Percentiles rank a stretch among this genome's conserved stretches.
phyloP scores from a whole-genome alignment of 2,113 vertebrate species.

The Aramus guarauna region DNA sequence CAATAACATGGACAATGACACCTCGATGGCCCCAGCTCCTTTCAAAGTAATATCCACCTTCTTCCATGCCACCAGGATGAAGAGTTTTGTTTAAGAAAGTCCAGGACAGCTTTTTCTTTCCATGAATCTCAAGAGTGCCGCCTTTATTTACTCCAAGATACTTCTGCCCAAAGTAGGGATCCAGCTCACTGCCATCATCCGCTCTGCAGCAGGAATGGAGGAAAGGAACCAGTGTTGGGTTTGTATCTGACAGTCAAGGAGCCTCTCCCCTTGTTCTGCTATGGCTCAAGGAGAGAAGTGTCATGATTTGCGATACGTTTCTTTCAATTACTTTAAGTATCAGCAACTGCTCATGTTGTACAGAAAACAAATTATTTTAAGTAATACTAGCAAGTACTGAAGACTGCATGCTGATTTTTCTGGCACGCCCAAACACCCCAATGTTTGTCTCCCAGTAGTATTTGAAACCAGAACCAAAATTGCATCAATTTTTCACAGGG shows the following conservation, averaged over 20 bases:
- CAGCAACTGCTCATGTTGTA: not conserved
- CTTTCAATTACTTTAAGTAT: not conserved
- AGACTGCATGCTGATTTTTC: not conserved
- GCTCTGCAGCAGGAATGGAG: conserved; percentile 68
- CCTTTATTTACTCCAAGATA: conserved; percentile 87
- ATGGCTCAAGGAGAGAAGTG: not conserved
- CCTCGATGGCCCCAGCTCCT: conserved; percentile 94
- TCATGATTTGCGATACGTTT: not conserved
- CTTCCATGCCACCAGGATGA: conserved; percentile 82
- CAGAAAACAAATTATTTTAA: not conserved
- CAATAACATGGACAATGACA: conserved; percentile 88
- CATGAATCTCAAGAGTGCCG: conserved; percentile 89
- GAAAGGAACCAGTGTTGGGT: not conserved
- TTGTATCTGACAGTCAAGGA: not conserved
- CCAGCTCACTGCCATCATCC: conserved; percentile 74
- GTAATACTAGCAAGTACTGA: not conserved
- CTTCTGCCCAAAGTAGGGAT: conserved; percentile 91
- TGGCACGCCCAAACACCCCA: not conserved
- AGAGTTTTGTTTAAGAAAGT: conserved; percentile 93
- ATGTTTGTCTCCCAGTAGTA: not conserved
- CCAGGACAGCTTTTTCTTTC: conserved; percentile 89
- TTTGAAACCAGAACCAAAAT: not conserved
- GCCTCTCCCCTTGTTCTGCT: not conserved
- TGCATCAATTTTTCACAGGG: not conserved
- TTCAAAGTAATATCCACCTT: conserved; percentile 89